phyloP scores from a whole-genome alignment of 1,140 invertebrate species.

The Heliothis virescens region DNA sequence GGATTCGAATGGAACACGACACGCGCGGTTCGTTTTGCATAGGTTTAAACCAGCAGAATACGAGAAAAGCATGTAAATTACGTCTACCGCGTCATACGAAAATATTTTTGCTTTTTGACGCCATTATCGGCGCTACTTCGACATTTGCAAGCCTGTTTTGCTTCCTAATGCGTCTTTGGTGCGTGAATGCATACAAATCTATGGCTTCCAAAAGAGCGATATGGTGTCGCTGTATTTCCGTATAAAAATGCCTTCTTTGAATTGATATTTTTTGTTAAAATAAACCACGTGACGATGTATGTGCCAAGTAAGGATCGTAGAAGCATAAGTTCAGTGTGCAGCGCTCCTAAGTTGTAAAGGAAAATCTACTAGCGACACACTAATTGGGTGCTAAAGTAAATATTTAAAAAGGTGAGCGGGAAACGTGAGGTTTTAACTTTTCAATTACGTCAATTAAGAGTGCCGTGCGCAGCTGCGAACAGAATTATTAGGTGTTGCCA shows the following conservation, averaged over 20 bases:
- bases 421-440: slow-evolving; percentile 76
- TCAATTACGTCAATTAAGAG: slow-evolving; percentile 77
- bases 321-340: slow-evolving; percentile 39
- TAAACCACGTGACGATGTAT: neutral
- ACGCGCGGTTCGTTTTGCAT: slow-evolving; percentile 37
- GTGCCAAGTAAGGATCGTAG: neutral
- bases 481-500: slow-evolving; percentile 54
- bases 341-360: slow-evolving; percentile 53
- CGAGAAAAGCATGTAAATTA: slow-evolving; percentile 44
- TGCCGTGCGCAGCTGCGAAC: slow-evolving; percentile 58
- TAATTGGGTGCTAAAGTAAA: slow-evolving; percentile 82
- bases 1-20: slow-evolving; percentile 30
- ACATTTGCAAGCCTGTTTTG: slow-evolving; percentile 49
- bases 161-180: neutral
- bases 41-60: slow-evolving; percentile 44
- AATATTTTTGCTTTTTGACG: slow-evolving; percentile 48
- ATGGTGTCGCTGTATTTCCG: neutral
- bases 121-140: slow-evolving; percentile 46
- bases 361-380: slow-evolving; percentile 67
- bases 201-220: neutral
- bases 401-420: slow-evolving; percentile 78
- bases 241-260: neutral
- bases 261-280: slow-evolving; percentile 1
- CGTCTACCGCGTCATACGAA: slow-evolving; percentile 35
- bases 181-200: neutral